Conservation (phyloP, 30 jellyfish, hydroid and myxozoan genomes). For the Clytia hemisphaerica region DNA sequence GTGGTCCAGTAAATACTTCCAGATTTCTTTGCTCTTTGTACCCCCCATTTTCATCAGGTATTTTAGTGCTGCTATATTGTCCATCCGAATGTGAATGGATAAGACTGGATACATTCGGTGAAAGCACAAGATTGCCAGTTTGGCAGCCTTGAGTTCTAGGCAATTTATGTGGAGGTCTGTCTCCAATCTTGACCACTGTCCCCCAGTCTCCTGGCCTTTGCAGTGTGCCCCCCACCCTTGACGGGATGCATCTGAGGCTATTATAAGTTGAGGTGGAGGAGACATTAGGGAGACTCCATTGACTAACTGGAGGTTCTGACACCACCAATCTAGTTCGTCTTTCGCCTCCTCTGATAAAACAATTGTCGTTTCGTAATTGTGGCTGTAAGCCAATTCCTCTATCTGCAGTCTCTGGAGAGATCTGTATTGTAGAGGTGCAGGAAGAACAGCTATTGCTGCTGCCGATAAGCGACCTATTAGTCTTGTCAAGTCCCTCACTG, state of each 20-base stretch:
- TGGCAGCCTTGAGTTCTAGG: not conserved
- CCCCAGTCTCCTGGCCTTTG: not conserved
- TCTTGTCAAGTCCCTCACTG: not conserved
- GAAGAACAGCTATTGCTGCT: not conserved
- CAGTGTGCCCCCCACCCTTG: constrained; percentile 14
- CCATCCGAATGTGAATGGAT: not conserved
- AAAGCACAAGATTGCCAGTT: not conserved
- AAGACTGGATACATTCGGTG: not conserved
- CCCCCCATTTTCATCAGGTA: constrained; percentile 3
- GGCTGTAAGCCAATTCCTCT: not conserved
- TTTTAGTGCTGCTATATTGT: too few relatives aligned
- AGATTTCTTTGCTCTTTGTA: constrained; percentile 16
- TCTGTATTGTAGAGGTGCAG: not conserved
- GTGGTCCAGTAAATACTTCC: constrained; percentile 20
- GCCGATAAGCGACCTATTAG: not conserved
- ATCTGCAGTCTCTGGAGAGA: not conserved
- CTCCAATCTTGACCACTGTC: not conserved
- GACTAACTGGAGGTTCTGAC: not conserved
- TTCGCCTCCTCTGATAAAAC: not conserved
- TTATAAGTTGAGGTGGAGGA: constrained; percentile 3
- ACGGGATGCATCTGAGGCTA: not conserved
- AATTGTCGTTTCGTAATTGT: not conserved
- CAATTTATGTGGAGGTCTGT: not conserved
- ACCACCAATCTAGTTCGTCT: constrained; percentile 8
- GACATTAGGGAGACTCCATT: not conserved